phyloP scores from a whole-genome alignment of 2,113 vertebrate genomes.

The Rostratula benghalensis region DNA sequence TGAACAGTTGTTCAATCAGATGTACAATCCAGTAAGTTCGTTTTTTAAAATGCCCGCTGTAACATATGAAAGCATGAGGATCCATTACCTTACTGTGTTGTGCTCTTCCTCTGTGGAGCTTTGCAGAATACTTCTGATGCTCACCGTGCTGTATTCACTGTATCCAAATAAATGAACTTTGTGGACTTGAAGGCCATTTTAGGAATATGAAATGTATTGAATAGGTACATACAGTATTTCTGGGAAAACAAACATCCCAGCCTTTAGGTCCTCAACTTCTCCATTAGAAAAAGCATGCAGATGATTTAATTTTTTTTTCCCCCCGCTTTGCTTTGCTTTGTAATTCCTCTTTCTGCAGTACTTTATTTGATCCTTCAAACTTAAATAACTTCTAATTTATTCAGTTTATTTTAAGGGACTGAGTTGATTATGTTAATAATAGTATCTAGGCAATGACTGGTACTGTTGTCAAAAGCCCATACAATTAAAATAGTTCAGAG shows the following conservation, averaged over 20 bases:
- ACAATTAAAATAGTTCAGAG: neutral
- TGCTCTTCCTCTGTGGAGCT: slow-evolving; percentile 52
- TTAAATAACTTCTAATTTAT: neutral
- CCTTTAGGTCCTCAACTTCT: slow-evolving; percentile 65
- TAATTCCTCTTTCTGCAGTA: slow-evolving; percentile 8
- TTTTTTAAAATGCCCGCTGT: slow-evolving; percentile 79
- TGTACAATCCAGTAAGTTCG: slow-evolving; percentile 98
- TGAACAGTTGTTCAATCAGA: slow-evolving; percentile 99
- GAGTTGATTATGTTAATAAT: neutral
- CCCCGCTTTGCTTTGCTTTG: neutral
- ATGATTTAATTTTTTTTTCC: neutral
- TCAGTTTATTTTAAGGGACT: neutral
- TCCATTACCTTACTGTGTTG: slow-evolving; percentile 64
- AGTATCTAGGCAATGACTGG: neutral
- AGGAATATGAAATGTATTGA: slow-evolving; percentile 20
- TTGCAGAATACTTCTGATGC: slow-evolving; percentile 55
- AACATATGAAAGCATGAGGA: slow-evolving; percentile 95
- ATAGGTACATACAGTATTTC: neutral
- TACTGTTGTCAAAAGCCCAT: neutral
- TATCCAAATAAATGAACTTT: slow-evolving; percentile 57
- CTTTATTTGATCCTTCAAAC: slow-evolving; percentile 69
- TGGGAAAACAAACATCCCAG: neutral
- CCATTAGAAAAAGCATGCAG: slow-evolving; percentile 49
- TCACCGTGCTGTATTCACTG: slow-evolving; percentile 40
- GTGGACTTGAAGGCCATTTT: slow-evolving; percentile 66